These are phyloP conservation scores for Globodera rostochiensis DNA, from an alignment of 1,140 invertebrate species.

Conservation along the genomic window DNA sequence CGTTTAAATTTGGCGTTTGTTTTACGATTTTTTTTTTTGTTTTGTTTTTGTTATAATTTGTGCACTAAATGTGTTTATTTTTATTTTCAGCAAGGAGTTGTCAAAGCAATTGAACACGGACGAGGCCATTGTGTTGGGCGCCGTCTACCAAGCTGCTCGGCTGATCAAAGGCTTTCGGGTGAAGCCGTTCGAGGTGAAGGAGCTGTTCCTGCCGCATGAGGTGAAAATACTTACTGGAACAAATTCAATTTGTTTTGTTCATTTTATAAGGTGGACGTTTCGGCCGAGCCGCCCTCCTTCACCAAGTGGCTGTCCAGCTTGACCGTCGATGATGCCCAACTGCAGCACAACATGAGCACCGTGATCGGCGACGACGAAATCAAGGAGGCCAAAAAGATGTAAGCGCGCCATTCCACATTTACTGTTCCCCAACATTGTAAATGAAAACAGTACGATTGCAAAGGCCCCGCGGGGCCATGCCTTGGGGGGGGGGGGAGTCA, in stretches of 20 bases:
- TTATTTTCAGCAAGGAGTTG: too few species aligned
- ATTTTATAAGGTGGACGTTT: too few species aligned
- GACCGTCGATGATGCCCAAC: slow-evolving; percentile 67
- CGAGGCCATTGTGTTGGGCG: slow-evolving; percentile 92
- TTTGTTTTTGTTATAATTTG: too few species aligned
- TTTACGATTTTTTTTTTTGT: not conserved
- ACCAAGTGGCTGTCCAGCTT: slow-evolving; percentile 77
- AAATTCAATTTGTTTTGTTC: too few species aligned
- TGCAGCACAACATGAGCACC: slow-evolving; percentile 66
- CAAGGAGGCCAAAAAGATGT: not conserved
- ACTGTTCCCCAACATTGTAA: not conserved
- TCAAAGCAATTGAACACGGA: slow-evolving; percentile 81
- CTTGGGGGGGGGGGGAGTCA: too few species aligned
- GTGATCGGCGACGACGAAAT: slow-evolving; percentile 30
- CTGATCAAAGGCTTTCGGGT: slow-evolving; percentile 88
- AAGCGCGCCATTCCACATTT: not conserved
- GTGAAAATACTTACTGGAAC: not conserved
- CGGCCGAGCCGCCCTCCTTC: slow-evolving; percentile 74
- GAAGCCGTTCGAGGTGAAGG: slow-evolving; percentile 72
- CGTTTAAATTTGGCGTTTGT: not conserved
- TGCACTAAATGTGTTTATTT: too few species aligned
- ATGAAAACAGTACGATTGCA: too few species aligned
- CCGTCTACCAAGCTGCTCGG: slow-evolving; percentile 94
- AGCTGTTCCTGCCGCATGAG: not conserved
- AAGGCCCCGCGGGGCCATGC: too few species aligned